Conservation (phyloP, 2,797 vertebrate species). For the Salarias fasciatus region DNA sequence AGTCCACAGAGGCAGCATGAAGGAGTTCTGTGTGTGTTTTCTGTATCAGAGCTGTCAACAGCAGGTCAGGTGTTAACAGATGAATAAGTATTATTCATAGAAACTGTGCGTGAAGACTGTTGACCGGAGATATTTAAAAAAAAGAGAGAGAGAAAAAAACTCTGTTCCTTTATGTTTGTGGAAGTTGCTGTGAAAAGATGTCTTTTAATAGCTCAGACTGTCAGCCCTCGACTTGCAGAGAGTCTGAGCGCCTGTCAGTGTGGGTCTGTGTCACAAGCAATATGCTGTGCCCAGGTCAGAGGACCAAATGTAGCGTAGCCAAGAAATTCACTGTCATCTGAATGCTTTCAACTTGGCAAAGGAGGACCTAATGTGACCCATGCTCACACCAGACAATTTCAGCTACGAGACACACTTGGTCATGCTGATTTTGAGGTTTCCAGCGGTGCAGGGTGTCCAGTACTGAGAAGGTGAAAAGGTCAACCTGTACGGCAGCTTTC, state of each 20-base stretch:
- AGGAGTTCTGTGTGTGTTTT: conserved; percentile 4
- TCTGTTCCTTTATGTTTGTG: conserved; percentile 44
- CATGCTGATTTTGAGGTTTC: conserved; percentile 6
- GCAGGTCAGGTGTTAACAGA: conserved; percentile 15
- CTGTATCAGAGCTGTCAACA: conserved; percentile 9
- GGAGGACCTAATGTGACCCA: conserved; percentile 25
- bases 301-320: conserved; percentile 42
- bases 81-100: conserved; percentile 39
- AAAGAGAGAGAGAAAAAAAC: conserved; percentile 9
- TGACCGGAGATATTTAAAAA: conserved; percentile 22
- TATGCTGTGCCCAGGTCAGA: conserved; percentile 63
- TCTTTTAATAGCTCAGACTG: conserved; percentile 70
- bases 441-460: conserved; percentile 4
- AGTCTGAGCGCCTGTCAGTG: conserved; percentile 69
- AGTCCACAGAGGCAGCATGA: conserved; percentile 1
- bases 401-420: background rate
- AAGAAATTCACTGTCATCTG: conserved; percentile 43
- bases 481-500: background rate
- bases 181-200: conserved; percentile 57
- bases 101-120: conserved; percentile 23
- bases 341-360: conserved; percentile 38
- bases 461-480: conserved; percentile 24
- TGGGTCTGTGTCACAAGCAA: conserved; percentile 66
- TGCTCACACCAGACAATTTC: background rate
- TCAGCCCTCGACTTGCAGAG: conserved; percentile 52